Conservation (phyloP, 2,113 vertebrate species). For the Pollimyrus isidori region DNA sequence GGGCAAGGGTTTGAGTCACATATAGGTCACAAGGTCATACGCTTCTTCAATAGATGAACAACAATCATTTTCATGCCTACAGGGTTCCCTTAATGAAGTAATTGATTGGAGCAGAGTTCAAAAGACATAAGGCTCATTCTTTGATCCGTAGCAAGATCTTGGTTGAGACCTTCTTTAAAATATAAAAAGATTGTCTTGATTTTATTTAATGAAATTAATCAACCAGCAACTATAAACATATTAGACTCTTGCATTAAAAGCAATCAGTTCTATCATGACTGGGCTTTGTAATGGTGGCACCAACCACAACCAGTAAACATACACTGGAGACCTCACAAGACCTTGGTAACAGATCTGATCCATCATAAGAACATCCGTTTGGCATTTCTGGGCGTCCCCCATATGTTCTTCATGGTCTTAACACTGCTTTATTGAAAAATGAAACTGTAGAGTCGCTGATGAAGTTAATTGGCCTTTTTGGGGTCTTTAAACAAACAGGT, state of each 20-base stretch:
- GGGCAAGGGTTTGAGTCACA: neutral
- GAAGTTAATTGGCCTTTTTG: neutral
- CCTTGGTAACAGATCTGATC: neutral
- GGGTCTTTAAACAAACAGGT: constrained; percentile 6
- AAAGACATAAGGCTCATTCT: neutral
- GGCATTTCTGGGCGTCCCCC: neutral
- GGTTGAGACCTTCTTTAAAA: neutral
- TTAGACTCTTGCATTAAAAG: neutral
- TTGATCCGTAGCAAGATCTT: neutral
- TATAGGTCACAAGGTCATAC: neutral
- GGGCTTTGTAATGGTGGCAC: neutral
- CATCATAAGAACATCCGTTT: neutral
- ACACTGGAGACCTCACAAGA: neutral
- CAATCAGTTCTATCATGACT: neutral
- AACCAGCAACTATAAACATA: neutral
- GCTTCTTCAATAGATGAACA: neutral
- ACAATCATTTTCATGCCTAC: neutral
- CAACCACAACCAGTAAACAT: neutral
- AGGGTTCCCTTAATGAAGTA: neutral
- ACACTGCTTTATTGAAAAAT: neutral
- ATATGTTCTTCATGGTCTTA: neutral
- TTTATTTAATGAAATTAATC: neutral
- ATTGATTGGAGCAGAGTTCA: neutral
- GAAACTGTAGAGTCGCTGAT: neutral
- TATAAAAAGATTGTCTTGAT: neutral